Percentiles rank a stretch among this genome's conserved stretches.
Evolutionary conservation across 2,113 vertebrate species (phyloP).

Genomic region (Canis aureus): DNA sequence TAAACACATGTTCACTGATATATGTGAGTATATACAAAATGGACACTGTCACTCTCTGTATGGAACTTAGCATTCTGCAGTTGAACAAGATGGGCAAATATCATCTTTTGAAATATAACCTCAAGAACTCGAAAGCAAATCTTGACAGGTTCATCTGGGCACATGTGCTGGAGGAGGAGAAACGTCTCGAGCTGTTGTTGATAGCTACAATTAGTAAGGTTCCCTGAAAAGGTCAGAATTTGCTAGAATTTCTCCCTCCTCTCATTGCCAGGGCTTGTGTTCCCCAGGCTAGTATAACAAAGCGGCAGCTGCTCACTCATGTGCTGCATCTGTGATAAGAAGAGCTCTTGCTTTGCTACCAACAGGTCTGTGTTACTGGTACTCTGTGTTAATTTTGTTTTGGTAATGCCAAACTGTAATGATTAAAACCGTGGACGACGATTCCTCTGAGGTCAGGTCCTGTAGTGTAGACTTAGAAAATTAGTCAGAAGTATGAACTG

Average conservation of each 20-base stretch:
- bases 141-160: neutral
- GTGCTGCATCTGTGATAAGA: neutral
- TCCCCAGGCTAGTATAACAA: neutral
- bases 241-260: neutral
- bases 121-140: neutral
- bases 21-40: neutral
- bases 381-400: neutral
- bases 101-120: neutral
- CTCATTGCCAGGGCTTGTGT: neutral
- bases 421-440: neutral
- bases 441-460: neutral
- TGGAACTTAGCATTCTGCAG: neutral
- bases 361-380: neutral
- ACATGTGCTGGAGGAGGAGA: neutral
- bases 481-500: neutral
- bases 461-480: neutral
- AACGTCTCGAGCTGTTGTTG: neutral
- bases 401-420: neutral
- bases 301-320: neutral
- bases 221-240: neutral
- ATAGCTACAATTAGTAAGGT: neutral
- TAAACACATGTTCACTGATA: neutral
- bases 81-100: neutral
- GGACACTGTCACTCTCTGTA: neutral
- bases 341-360: neutral